These are phyloP conservation scores for Dicrostonyx torquatus DNA, from an alignment of 2,797 vertebrate species.

Conservation along the genomic window DNA sequence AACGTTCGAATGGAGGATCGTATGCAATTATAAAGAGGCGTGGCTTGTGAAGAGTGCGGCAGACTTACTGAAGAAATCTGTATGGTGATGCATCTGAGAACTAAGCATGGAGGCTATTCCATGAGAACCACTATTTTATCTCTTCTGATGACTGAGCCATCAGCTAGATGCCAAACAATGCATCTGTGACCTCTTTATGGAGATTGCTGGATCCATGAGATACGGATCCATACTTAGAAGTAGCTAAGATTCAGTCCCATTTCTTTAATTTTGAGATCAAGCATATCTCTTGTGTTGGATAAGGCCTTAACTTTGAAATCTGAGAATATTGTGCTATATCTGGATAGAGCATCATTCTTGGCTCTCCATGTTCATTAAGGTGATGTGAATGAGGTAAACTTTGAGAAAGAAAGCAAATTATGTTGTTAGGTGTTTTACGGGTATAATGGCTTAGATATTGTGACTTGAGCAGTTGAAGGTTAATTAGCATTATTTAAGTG, in stretches of 20 bases:
- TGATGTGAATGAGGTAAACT: not conserved
- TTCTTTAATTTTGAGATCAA: not conserved
- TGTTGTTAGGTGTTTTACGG: not conserved
- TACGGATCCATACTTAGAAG: not conserved
- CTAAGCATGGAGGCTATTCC: not conserved
- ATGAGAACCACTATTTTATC: not conserved
- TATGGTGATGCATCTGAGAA: not conserved
- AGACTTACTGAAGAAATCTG: not conserved
- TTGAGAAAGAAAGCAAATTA: not conserved
- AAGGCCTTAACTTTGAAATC: not conserved
- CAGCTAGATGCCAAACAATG: not conserved
- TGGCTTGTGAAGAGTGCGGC: not conserved
- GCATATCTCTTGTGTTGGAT: not conserved
- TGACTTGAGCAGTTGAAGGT: not conserved
- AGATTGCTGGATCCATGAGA: fast-evolving
- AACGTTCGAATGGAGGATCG: not conserved
- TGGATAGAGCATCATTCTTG: not conserved
- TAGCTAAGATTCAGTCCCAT: not conserved
- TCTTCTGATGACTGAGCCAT: not conserved
- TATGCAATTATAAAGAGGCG: not conserved
- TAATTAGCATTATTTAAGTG: conserved; percentile 24
- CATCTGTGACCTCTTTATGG: not conserved
- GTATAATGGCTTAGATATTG: conserved; percentile 26
- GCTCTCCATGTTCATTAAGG: not conserved
- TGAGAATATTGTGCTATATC: not conserved